Evolutionary conservation across 2,113 vertebrate species (phyloP), one percentile per base, ranked within the genome.

Genomic region (Haemorhous mexicanus): DNA sequence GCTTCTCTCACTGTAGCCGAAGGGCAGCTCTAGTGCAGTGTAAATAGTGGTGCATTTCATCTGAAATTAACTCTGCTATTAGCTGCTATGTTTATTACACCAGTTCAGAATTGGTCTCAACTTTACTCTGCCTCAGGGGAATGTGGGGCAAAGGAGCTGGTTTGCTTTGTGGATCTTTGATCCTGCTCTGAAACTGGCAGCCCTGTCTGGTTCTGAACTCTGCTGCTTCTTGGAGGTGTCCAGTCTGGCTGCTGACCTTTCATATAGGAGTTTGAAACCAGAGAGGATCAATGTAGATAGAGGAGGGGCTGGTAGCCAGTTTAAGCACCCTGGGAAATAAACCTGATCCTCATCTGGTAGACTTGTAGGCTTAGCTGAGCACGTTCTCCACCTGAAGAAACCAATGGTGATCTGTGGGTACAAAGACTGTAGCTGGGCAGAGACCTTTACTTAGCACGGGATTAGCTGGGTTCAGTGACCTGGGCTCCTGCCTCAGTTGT

Each of bases 251-350:
- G 16, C 30, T 61, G 41, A 68, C 21, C 17, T 24, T 79, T 79
- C 27, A 20, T 32, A 37, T 4, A 46, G 49, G 27, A 80, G 23
- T 74, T 58, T 77, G 67, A 43, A 80, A 41, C 26, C 1, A 1
- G 66, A 9, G 11, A 11, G 41, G 11, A 11, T n/a, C 66, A 28
- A 33, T 0, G 1, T 37, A 44, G 21, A 5, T 33, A 13, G 61
- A 33, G 39, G 35, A 79, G 43, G 88, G 62, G 20, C 53, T 87
- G 67, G 46, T 50, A 93, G 37, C 21, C 63, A 46, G 9, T 62
- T 68, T 61, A 82, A 87, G 62, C 44, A 79, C n/a, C 66, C 35
- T 93, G 81, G 35, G 78, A 75, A 83, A 49, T 80, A 62, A 79
- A 73, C 16, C 26, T 80, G 58, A 46, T 94, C 63, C 50, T 88